Conservation (phyloP, 2,888 invertebrate genomes). For the Apocheima hispidaria region DNA sequence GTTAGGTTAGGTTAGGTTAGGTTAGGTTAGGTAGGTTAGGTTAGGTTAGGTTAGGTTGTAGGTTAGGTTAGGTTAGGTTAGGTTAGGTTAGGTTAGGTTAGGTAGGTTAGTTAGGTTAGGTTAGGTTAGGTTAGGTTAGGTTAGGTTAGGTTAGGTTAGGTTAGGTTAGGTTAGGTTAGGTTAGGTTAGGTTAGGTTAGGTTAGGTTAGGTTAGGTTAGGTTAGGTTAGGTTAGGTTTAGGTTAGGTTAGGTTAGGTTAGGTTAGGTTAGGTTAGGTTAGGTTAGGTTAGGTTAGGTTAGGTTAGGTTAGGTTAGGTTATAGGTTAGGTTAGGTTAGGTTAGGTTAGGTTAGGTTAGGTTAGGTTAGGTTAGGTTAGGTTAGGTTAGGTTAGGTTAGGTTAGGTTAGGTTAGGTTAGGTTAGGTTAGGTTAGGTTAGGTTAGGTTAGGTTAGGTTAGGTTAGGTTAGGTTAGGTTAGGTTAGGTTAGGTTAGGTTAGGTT, state of each 20-base stretch:
- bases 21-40: slow-evolving; percentile 30
- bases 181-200: slow-evolving; percentile 28
- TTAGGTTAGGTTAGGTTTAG: slow-evolving; percentile 24
- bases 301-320: too few relatives aligned
- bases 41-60: slow-evolving; percentile 29
- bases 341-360: slow-evolving; percentile 31
- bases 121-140: slow-evolving; percentile 25
- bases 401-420: too few relatives aligned
- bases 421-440: too few relatives aligned
- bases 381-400: too few relatives aligned
- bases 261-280: slow-evolving; percentile 24
- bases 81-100: slow-evolving; percentile 25
- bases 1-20: slow-evolving; percentile 25
- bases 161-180: slow-evolving; percentile 18
- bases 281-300: slow-evolving; percentile 41
- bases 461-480: too few relatives aligned
- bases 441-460: too few relatives aligned
- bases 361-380: slow-evolving; percentile 25
- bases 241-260: slow-evolving; percentile 38
- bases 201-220: slow-evolving; percentile 33
- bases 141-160: slow-evolving; percentile 24
- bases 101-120: slow-evolving; percentile 28
- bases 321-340: slow-evolving; percentile 40
- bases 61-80: slow-evolving; percentile 13
- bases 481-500: too few relatives aligned